These are phyloP conservation scores for Callosobruchus maculatus DNA, from an alignment of 2,888 invertebrate species.

Conservation along the genomic window DNA sequence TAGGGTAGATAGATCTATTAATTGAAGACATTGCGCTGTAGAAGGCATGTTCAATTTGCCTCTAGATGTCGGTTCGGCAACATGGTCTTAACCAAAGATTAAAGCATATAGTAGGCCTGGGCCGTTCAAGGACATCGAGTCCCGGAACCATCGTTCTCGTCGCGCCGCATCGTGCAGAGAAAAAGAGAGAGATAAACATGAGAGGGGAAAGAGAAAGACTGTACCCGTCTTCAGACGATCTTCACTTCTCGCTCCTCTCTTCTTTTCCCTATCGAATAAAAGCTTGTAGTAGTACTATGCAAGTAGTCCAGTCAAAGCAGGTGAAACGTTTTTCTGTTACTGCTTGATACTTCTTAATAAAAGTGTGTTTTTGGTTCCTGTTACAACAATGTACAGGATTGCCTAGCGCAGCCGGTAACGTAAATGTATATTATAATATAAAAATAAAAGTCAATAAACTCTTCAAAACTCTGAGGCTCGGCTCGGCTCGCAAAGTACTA, in stretches of 20 bases:
- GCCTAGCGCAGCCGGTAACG: too few relatives aligned
- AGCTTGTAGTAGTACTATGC: not conserved
- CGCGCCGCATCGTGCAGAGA: not conserved
- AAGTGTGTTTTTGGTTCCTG: too few relatives aligned
- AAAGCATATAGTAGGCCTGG: constrained; percentile 36
- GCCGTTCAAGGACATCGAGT: constrained; percentile 44
- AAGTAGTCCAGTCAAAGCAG: not conserved
- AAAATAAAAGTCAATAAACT: too few relatives aligned
- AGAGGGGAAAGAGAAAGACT: not conserved
- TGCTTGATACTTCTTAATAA: too few relatives aligned
- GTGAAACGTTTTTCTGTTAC: too few relatives aligned
- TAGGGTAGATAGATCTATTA: too few relatives aligned
- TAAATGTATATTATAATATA: too few relatives aligned
- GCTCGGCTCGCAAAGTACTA: too few relatives aligned
- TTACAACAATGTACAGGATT: too few relatives aligned
- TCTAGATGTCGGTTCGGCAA: not conserved
- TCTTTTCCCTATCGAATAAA: not conserved
- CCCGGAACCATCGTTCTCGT: constrained; percentile 29
- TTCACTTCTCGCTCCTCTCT: not conserved
- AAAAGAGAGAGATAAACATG: not conserved
- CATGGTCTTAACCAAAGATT: not conserved
- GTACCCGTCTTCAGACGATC: not conserved
- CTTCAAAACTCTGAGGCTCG: too few relatives aligned
- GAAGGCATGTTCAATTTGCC: not conserved
- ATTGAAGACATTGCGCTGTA: not conserved